These are phyloP conservation scores for Dendronephthya gigantea DNA, from an alignment of 64 coral and sea anemone genomes.

Conservation along the genomic window DNA sequence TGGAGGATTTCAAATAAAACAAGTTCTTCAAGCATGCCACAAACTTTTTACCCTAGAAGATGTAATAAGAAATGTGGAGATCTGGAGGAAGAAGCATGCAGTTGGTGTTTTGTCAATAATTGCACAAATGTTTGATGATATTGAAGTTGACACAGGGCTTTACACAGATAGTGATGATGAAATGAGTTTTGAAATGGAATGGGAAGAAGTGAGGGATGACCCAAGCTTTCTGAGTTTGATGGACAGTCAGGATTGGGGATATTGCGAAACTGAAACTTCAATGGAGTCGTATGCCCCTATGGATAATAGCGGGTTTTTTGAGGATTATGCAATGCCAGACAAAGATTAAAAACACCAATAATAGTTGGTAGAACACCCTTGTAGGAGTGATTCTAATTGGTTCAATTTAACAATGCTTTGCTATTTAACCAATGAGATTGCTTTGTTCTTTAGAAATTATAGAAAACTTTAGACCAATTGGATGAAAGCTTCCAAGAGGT, in stretches of 20 bases:
- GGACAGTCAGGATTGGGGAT: slow-evolving; percentile 10
- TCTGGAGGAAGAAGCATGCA: background rate
- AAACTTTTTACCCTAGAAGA: slow-evolving; percentile 1
- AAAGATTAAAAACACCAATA: background rate
- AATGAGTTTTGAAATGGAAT: background rate
- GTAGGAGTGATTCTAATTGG: too few species aligned
- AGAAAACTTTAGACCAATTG: too few species aligned
- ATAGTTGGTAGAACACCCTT: too few species aligned
- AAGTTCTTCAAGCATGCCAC: slow-evolving; percentile 3
- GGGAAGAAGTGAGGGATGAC: slow-evolving; percentile 19
- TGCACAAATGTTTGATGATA: background rate
- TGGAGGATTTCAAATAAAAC: background rate
- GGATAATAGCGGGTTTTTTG: slow-evolving; percentile 8
- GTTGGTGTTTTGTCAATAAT: background rate
- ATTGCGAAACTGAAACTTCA: background rate
- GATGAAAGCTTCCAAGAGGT: too few species aligned
- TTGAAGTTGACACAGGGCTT: background rate
- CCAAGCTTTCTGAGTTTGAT: background rate
- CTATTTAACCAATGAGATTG: too few species aligned
- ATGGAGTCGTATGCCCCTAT: background rate
- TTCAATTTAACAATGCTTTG: too few species aligned
- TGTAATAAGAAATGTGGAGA: background rate
- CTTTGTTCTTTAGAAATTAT: too few species aligned
- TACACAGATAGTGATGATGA: background rate
- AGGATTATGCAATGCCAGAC: background rate